Evolutionary conservation across 1,140 invertebrate genomes (phyloP).

Genomic region (Chelonus insularis): DNA sequence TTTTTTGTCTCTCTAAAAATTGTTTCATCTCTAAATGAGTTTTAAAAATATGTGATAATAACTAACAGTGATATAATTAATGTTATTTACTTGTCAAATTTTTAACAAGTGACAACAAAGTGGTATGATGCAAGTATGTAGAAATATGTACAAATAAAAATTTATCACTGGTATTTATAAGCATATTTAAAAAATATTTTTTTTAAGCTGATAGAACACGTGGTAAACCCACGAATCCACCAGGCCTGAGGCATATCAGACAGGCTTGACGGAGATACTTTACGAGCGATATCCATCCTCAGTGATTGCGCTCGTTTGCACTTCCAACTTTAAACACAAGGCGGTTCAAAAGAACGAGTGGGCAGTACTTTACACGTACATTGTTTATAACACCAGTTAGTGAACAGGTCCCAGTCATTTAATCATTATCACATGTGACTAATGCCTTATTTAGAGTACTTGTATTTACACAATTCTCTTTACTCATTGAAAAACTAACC

Average conservation of each 20-base stretch:
- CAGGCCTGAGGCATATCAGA: neutral
- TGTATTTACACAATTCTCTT: neutral
- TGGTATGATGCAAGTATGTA: too few relatives aligned
- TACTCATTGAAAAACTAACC: too few relatives aligned
- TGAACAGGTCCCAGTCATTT: conserved; percentile 8
- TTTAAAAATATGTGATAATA: too few relatives aligned
- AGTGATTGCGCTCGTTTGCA: conserved; percentile 14
- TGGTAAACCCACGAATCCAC: too few relatives aligned
- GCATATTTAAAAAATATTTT: neutral
- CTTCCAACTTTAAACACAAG: conserved; percentile 17
- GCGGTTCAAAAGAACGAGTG: neutral
- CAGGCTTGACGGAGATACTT: neutral
- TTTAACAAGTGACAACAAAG: too few relatives aligned
- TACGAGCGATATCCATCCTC: conserved; percentile 18
- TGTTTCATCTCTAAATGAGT: too few relatives aligned
- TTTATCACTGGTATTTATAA: neutral
- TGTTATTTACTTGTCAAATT: too few relatives aligned
- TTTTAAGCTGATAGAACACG: neutral
- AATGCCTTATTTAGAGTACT: conserved; percentile 1
- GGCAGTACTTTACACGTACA: neutral
- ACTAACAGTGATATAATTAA: too few relatives aligned
- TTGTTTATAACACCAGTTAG: conserved; percentile 19
- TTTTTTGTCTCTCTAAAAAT: too few relatives aligned
- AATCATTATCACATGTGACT: conserved; percentile 14
- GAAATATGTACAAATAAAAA: too few relatives aligned